These are phyloP conservation scores for Suncus etruscus DNA, from an alignment of 2,113 vertebrate species.

Conservation along the genomic window DNA sequence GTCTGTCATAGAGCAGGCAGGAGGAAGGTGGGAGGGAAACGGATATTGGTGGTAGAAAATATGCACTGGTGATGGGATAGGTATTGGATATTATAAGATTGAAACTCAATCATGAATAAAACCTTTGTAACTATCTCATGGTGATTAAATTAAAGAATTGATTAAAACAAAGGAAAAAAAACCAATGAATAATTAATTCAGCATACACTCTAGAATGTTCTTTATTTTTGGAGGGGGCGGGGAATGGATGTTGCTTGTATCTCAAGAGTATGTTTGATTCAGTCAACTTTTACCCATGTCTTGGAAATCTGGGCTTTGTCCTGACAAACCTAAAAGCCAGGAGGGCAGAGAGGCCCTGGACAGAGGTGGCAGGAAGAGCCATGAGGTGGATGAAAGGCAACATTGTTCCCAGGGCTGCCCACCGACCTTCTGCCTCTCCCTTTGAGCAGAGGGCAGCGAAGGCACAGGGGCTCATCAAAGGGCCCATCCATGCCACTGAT, in stretches of 20 bases:
- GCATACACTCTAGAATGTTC: not conserved
- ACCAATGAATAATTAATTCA: not conserved
- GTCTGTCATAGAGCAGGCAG: too few species aligned
- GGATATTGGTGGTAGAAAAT: too few species aligned
- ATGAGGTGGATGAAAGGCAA: constrained; percentile 32
- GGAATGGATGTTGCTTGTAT: not conserved
- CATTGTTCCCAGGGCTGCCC: constrained; percentile 55
- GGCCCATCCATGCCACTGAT: not conserved
- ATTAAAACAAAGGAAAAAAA: too few species aligned
- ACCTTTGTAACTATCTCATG: too few species aligned
- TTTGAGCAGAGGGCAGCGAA: not conserved
- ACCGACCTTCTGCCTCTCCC: constrained; percentile 60
- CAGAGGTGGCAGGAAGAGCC: too few species aligned
- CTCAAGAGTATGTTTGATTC: not conserved
- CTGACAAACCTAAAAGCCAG: not conserved
- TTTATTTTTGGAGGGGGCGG: not conserved
- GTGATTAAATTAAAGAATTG: too few species aligned
- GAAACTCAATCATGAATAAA: too few species aligned
- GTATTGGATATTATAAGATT: too few species aligned
- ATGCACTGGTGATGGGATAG: too few species aligned
- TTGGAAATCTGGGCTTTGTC: not conserved
- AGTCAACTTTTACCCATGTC: not conserved
- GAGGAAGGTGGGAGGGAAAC: too few species aligned
- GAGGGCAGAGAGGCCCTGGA: too few species aligned
- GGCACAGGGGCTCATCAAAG: constrained; percentile 25